Evolutionary conservation across 2,797 vertebrate genomes (phyloP), one percentile per base, ranked within the genome.

Genomic region (Rhinoraja longicauda): DNA sequence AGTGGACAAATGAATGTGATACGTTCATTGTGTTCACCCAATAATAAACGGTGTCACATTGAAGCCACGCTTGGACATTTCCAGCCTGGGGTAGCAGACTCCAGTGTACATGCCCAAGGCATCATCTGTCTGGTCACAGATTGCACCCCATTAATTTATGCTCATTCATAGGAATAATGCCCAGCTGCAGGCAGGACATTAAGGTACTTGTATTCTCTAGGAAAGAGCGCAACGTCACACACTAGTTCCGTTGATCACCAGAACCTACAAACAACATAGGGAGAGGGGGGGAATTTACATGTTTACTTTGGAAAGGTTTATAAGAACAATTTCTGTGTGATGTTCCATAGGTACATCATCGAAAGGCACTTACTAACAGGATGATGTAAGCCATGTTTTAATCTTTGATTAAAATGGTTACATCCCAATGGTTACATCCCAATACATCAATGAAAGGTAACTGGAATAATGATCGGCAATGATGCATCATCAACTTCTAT

Each of bases 361-460:
- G 73, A 73, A 53, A 73, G 90, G 70, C 67, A 92, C 90, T 92
- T 92, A 53, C 29, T 53, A 39, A 32, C 70, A 92, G 32, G 62
- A 67, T 67, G 84, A 92, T 75, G 67, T 92, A 92, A 92, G 45
- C 90, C 67, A 75, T 92, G 90, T 57, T 92, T 70, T 73, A 92
- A 73, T 92, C 90, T 72, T 73, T 91, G 36, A 92, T 53, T 92
- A 92, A 75, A 26, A 62, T 67, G 84, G 84, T 92, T 92, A 29
- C 64, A 92, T 92, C 90, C 90, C 90, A 26, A 62, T 67, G 84
- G 84, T 92, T 92, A 29, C 64, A 92, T 92, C 90, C 90, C 90
- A 92, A 92, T 92, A 92, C 90, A 92, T 92, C 90, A 92, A 70
- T 75, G 90, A 75, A 53, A 92, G 57, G 53, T 39, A 73, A 92